Evolutionary conservation across 1,140 invertebrate genomes (phyloP), one percentile per base, ranked within the genome.

Genomic region (Hylaeus anthracinus): DNA sequence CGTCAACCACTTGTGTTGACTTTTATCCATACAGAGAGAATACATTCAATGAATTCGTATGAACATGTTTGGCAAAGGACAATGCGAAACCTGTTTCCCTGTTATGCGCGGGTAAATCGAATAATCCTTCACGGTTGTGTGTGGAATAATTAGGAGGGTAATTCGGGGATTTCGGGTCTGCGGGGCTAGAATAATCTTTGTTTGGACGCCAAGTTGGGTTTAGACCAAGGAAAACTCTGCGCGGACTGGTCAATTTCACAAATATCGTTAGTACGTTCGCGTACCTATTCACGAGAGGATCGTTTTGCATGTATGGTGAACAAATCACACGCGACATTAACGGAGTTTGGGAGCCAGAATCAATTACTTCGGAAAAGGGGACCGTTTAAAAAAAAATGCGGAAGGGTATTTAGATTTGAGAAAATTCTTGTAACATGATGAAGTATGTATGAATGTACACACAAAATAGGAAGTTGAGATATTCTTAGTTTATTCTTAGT

Each of bases 121-220:
- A 67, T 67, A 67, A 67, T 67, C 65, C 76, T 56, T 51, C 26
- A 51, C 15, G 53, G 8, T 15, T 70, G 66, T 70, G 71, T 15
- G 67, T 53, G 26, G 65, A 67, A 51, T 67, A 67, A 67, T 67
- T 26, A 67, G 53, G 43, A 67, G n/a, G 45, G 65, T 67, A 51
- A 67, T 67, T 67, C n/a, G 65, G 6, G 45, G 65, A 67, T 67
- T 67, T 51, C 45, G 45, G n/a, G 45, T 3, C 45, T 3, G n/a
- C 2, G n/a, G 12, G 45, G 15, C 3, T 0, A 1, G n/a, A n/a
- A 5, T 26, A 12, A 0, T 45, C 45, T 67, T 53, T 67, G 45
- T 67, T 9, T 45, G 0, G 15, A 5, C 15, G 64, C 0, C 43
- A 6, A 15, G 64, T 48, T 51, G 41, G 14, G 43, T 67, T 67